phyloP scores from a whole-genome alignment of 1,140 invertebrate genomes.

The Drosophila lacertosa region DNA sequence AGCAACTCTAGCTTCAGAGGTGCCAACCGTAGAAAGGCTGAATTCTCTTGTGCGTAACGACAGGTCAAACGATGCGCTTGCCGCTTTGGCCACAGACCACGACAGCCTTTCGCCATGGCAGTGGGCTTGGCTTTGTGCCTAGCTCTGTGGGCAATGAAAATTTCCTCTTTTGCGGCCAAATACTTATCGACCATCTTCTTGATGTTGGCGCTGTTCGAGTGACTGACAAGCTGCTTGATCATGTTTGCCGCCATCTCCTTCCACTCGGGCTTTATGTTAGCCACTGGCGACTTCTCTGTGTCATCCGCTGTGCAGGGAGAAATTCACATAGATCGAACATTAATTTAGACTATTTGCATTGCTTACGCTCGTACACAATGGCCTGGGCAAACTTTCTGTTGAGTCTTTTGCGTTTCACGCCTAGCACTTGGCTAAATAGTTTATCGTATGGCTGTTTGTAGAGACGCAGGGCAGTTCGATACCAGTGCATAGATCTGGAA shows the following conservation, averaged over 20 bases:
- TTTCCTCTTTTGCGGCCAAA: constrained; percentile 37
- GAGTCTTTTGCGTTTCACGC: constrained; percentile 30
- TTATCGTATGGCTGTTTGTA: constrained; percentile 14
- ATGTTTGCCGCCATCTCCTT: neutral
- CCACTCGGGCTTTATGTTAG: neutral
- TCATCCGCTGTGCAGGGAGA: neutral
- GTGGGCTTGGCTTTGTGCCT: constrained; percentile 22
- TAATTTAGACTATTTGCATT: neutral
- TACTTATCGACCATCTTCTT: constrained; percentile 41
- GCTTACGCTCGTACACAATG: constrained; percentile 44
- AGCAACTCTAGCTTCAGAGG: constrained; percentile 50
- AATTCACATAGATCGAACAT: neutral
- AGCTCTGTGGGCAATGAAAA: constrained; percentile 34
- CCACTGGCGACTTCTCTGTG: neutral
- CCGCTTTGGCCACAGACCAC: constrained; percentile 36
- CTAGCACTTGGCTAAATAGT: constrained; percentile 34
- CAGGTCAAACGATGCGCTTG: constrained; percentile 21
- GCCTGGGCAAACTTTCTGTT: constrained; percentile 43
- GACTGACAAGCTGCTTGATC: neutral
- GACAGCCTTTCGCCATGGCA: constrained; percentile 33
- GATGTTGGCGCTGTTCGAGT: constrained; percentile 33
- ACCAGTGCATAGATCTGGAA: constrained; percentile 43
- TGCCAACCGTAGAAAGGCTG: constrained; percentile 34
- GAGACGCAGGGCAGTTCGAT: constrained; percentile 43
- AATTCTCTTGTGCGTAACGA: constrained; percentile 17